Evolutionary conservation across 2,113 vertebrate genomes (phyloP), one percentile per base, ranked within the genome.

Genomic region (Oncorhynchus nerka): DNA sequence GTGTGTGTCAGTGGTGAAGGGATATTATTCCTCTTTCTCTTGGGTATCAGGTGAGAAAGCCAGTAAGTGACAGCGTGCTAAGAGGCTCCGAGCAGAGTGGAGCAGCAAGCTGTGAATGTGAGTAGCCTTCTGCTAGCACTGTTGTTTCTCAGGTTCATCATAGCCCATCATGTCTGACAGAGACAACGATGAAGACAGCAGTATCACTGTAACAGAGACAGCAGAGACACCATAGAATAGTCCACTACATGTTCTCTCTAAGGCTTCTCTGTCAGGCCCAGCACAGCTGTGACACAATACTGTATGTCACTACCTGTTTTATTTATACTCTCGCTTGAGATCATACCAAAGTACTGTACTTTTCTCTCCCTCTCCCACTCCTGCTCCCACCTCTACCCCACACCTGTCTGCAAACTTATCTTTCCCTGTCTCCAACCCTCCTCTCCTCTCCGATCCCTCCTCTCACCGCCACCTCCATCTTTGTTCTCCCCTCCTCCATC

Each of bases 381-480:
- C 49, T 51, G 15, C 49, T 51, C 49, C 15, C 49, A 51, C 49
- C 49, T 51, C 15, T 16, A 51, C 49, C 15, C 49, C 49, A 51
- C 49, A 39, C 15, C 15, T 51, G 49, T 13, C 15, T 51, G 12
- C 49, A 51, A 15, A 5, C 20, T 22, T 61, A n/a, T n/a, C 59
- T 22, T 22, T 2, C 15, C n/a, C 6, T 7, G 59, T 20, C 19
- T n/a, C 59, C 20, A 20, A 61, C 59, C 2, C 59, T n/a, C n/a
- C 19, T 61, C 20, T 6, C 5, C 57, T 61, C 73, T 80, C 74
- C 84, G 79, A 76, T 73, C 72, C 75, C 74, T 79, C 79, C 79
- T 48, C 79, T 84, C 84, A 34, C 20, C 77, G 73, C 85, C 73
- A 78, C 82, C 78, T 74, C 39, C 80, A 77, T 76, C 75, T 81